Evolutionary conservation across 2,797 vertebrate genomes (phyloP), one percentile per base, ranked within the genome.

Genomic region (Danio jaintianensis): DNA sequence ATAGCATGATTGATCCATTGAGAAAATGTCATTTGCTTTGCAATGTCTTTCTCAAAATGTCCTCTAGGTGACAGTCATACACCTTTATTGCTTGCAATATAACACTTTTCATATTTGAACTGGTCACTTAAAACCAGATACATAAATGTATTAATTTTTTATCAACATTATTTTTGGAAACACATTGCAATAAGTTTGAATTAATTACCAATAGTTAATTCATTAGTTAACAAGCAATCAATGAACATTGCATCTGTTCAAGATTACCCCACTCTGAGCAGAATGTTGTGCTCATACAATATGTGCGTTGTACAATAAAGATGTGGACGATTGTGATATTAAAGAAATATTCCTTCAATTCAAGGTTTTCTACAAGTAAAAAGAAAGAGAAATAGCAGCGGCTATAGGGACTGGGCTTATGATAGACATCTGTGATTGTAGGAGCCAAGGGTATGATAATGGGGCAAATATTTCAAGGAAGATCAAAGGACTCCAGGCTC

Each of bases 391-490:
- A 74, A 56, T 82, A 18, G 78, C 76, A 20, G 53, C 47, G 47
- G 75, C 79, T 55, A 69, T 76, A 47, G 9, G 47, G 59, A 40
- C 10, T 29, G 15, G 74, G 36, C 55, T 80, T 64, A 50, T 61
- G 7, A 79, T 75, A 69, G 56, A 68, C 53, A 47, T 74, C 16
- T 9, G 38, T 61, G 79, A 84, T 22, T 75, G 80, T 42, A 71
- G 83, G 59, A n/a, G n/a, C n/a, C n/a, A n/a, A n/a, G n/a, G n/a
- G n/a, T n/a, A n/a, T n/a, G n/a, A n/a, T n/a, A n/a, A n/a, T n/a
- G n/a, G n/a, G 2, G 79, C 75, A 11, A 78, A 81, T 68, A 81
- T 84, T 78, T 69, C 82, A 10, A 82, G 78, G 36, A 85, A 73
- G 53, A 22, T 75, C 8, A 66, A 76, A 18, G 77, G 58, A 45